Percentiles rank a stretch among this genome's conserved stretches.
Evolutionary conservation across 2,888 invertebrate species (phyloP).

Genomic region (Dorcus parallelipipedus): DNA sequence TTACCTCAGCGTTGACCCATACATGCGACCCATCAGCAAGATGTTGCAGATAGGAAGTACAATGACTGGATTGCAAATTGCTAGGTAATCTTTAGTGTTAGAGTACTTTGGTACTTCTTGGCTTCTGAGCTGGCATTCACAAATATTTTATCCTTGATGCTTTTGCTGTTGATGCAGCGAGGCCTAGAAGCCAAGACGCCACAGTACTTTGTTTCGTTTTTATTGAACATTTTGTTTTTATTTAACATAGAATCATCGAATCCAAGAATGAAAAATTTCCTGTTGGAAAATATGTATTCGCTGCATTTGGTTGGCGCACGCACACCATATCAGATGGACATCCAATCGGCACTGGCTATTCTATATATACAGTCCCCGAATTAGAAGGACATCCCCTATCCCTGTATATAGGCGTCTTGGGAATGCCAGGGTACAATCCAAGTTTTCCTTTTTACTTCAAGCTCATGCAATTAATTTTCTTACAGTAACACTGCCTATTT

Average conservation of each 20-base stretch:
- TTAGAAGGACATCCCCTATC: conserved; percentile 58
- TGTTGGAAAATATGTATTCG: conserved; percentile 61
- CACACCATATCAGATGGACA: conserved; percentile 61
- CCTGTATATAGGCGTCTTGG: conserved; percentile 60
- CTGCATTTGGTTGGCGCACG: conserved; percentile 67
- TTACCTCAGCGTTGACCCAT: conserved; percentile 71
- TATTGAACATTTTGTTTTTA: neutral
- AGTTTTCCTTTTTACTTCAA: neutral
- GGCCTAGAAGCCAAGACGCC: too few species aligned
- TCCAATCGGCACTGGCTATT: conserved; percentile 55
- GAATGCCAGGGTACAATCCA: conserved; percentile 63
- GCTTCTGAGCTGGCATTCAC: too few species aligned
- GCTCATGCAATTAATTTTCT: conserved; percentile 2
- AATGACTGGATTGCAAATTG: conserved; percentile 70
- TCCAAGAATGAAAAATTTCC: conserved; percentile 64
- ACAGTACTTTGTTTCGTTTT: too few species aligned
- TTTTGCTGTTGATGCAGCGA: too few species aligned
- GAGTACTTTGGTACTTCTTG: too few species aligned
- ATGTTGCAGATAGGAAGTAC: conserved; percentile 51
- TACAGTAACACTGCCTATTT: conserved; percentile 70
- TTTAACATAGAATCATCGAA: conserved; percentile 58
- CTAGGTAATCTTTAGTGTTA: conserved; percentile 52
- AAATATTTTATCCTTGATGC: too few species aligned
- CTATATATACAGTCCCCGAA: conserved; percentile 53
- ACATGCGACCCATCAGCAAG: conserved; percentile 61